phyloP scores from a whole-genome alignment of 2,797 vertebrate species.

The Antennarius maculatus region DNA sequence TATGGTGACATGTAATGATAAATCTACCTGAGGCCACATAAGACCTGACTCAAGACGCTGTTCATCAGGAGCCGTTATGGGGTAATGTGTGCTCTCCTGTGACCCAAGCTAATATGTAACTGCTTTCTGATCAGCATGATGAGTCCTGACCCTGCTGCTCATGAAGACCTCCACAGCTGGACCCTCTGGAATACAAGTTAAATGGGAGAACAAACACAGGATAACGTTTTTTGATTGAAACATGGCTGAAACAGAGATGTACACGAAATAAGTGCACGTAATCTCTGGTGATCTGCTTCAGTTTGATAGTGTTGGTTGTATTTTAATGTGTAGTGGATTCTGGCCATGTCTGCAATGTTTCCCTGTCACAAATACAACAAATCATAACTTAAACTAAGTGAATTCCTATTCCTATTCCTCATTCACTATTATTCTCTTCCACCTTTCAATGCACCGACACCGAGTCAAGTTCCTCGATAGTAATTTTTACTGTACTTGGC shows the following conservation, averaged over 20 bases:
- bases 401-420: no score
- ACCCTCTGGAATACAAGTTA: conserved; percentile 29
- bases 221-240: conserved; percentile 74
- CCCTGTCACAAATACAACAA: conserved; percentile 44
- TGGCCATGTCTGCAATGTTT: conserved; percentile 29
- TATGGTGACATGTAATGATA: conserved; percentile 18
- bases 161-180: conserved; percentile 28
- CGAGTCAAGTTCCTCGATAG: no score
- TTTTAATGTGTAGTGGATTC: conserved; percentile 60
- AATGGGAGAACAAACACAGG: conserved; percentile 47
- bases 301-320: conserved; percentile 76
- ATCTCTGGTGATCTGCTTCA: conserved; percentile 74
- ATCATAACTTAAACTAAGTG: conserved; percentile 8
- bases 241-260: conserved; percentile 60
- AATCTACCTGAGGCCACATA: conserved; percentile 11
- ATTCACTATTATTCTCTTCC: no score
- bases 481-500: no score
- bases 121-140: conserved; percentile 36
- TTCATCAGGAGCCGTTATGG: background rate
- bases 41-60: background rate
- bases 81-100: conserved; percentile 12
- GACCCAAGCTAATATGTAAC: conserved; percentile 15
- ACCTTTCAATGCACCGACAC: no score
- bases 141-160: conserved; percentile 31
- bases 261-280: conserved; percentile 65